Percentiles rank a stretch among this genome's conserved stretches.
Evolutionary conservation across 2,113 vertebrate species (phyloP).

Genomic region (Cairina moschata): DNA sequence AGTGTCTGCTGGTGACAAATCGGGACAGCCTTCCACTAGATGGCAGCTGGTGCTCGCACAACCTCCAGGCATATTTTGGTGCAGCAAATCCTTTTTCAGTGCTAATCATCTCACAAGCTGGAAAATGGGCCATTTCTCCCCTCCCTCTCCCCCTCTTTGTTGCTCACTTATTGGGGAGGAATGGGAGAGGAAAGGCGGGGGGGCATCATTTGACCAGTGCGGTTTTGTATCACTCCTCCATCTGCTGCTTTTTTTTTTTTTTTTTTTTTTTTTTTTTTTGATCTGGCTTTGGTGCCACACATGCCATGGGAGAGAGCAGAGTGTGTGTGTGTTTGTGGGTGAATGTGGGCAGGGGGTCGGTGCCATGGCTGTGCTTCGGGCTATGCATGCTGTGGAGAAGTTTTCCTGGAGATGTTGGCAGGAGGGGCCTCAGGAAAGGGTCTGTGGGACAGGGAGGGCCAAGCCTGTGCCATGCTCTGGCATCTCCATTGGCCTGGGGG

Average conservation of each 20-base stretch:
- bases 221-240: conserved; percentile 22
- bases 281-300: not conserved
- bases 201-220: not conserved
- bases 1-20: not conserved
- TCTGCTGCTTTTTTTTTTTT: conserved; percentile 10
- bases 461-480: accelerated
- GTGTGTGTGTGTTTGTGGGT: not conserved
- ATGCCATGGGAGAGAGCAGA: not conserved
- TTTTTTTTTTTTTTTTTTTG: not conserved
- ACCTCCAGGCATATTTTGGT: conserved; percentile 2
- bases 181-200: not conserved
- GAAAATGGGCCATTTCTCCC: conserved; percentile 66
- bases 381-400: not conserved
- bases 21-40: conserved; percentile 68
- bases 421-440: accelerated
- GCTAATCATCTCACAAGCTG: conserved; percentile 66
- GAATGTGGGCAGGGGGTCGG: not conserved
- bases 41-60: conserved; percentile 77
- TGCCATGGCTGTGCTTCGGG: not conserved
- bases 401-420: not conserved
- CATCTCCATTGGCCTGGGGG: not conserved
- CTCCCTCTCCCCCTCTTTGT: conserved; percentile 48
- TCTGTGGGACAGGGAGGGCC: not conserved
- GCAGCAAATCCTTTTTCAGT: conserved; percentile 32
- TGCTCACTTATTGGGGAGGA: conserved; percentile 55